Conservation (phyloP, 92 coral and sea anemone genomes). For the Pocillopora meandrina region DNA sequence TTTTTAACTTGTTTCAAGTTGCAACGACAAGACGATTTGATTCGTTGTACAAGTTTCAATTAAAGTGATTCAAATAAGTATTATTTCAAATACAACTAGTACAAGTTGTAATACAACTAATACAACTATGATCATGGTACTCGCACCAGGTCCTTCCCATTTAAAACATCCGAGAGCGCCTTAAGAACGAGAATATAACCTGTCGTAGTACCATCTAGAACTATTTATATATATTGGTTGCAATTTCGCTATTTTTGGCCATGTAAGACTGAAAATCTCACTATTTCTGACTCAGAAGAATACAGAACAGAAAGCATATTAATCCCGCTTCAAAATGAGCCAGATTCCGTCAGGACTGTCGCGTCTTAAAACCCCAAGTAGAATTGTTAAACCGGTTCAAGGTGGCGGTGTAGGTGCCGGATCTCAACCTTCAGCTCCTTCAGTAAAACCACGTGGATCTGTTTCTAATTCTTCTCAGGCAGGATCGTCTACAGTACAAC, state of each 20-base stretch:
- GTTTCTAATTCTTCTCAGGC: constrained; percentile 53
- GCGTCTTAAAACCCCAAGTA: constrained; percentile 79
- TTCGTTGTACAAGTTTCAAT: too few species aligned
- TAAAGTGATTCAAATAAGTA: too few species aligned
- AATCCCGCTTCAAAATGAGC: constrained; percentile 56
- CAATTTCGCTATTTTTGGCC: neutral
- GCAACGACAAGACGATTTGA: too few species aligned
- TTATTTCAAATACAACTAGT: too few species aligned
- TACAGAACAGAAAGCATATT: neutral
- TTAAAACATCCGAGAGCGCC: too few species aligned
- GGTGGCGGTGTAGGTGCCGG: constrained; percentile 76
- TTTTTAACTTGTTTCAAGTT: too few species aligned
- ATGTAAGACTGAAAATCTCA: neutral
- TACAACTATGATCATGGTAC: too few species aligned
- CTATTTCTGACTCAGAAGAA: too few species aligned
- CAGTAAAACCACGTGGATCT: constrained; percentile 78
- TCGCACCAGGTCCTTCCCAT: too few species aligned
- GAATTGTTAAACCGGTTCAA: constrained; percentile 81
- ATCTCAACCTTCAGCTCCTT: constrained; percentile 48
- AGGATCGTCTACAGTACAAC: constrained; percentile 45
- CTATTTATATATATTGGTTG: neutral
- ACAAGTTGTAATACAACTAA: too few species aligned
- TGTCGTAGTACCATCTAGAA: too few species aligned
- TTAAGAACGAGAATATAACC: too few species aligned
- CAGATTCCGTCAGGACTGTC: constrained; percentile 78